These are phyloP conservation scores for Neuroterus valhalla DNA, from an alignment of 1,140 invertebrate species.

Conservation along the genomic window DNA sequence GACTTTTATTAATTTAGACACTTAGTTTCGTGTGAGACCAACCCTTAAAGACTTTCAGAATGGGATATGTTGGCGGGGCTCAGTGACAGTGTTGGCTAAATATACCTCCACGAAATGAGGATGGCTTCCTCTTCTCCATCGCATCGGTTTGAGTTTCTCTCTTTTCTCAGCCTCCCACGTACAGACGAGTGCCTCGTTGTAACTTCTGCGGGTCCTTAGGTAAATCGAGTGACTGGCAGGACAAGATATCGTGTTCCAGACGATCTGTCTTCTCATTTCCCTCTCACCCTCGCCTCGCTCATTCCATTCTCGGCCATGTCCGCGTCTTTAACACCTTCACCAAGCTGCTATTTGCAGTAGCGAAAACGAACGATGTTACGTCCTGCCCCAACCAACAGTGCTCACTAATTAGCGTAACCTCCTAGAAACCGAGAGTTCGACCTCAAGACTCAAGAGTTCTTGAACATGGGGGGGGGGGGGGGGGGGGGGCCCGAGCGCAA, in stretches of 20 bases:
- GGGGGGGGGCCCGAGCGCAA: background rate
- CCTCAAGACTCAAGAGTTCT: slow-evolving; percentile 19
- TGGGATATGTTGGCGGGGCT: background rate
- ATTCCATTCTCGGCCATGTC: slow-evolving; percentile 33
- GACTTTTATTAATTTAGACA: background rate
- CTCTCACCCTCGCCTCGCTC: slow-evolving; percentile 8
- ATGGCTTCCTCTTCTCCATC: background rate
- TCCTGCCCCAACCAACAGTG: background rate
- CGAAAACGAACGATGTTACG: background rate
- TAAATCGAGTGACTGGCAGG: slow-evolving; percentile 34
- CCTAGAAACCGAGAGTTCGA: slow-evolving; percentile 6
- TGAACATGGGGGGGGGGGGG: background rate
- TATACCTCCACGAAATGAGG: slow-evolving; percentile 37
- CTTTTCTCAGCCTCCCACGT: background rate
- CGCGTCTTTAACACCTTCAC: slow-evolving; percentile 23
- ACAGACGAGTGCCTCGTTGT: slow-evolving; percentile 4
- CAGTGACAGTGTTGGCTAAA: slow-evolving; percentile 47
- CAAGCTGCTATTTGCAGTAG: background rate
- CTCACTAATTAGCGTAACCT: slow-evolving; percentile 22
- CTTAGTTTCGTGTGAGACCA: background rate
- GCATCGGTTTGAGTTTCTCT: background rate
- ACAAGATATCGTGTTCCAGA: slow-evolving; percentile 38
- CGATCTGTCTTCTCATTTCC: slow-evolving; percentile 6
- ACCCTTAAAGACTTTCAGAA: slow-evolving; percentile 1
- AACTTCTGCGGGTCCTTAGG: slow-evolving; percentile 32